Conservation (phyloP, 2,797 vertebrate species). For the Lepilemur ruficaudatus region DNA sequence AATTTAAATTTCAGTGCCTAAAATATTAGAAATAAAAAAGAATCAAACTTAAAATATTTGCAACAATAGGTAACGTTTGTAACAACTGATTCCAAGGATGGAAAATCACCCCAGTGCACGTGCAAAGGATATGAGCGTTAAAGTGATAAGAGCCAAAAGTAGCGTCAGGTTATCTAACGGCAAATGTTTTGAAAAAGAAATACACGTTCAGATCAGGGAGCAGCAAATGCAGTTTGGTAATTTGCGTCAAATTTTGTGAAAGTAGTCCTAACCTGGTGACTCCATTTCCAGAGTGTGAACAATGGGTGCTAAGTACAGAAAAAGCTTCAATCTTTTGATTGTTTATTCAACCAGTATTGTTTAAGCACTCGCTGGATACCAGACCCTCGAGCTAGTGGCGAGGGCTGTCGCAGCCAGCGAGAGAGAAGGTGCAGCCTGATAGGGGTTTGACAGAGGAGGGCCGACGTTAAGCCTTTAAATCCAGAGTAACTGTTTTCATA, state of each 20-base stretch:
- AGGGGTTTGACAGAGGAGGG: background rate
- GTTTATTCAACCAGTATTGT: background rate
- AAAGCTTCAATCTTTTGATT: background rate
- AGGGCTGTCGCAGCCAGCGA: fast-evolving
- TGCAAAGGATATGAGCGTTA: too few species aligned
- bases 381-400: fast-evolving
- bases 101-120: fast-evolving
- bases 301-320: background rate
- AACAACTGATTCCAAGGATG: background rate
- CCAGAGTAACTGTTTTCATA: background rate
- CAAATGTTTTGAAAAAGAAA: background rate
- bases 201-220: background rate
- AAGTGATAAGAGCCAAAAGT: fast-evolving
- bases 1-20: background rate
- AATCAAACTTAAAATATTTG: background rate
- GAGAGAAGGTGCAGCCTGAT: fast-evolving
- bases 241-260: background rate
- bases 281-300: background rate
- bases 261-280: background rate
- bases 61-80: background rate
- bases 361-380: background rate
- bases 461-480: fast-evolving
- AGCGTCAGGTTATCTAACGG: too few species aligned
- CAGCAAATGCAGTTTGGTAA: fast-evolving
- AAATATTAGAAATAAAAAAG: background rate